Base-by-base conservation (phyloP, 2,113 vertebrate species). In the Gavialis gangeticus region DNA sequence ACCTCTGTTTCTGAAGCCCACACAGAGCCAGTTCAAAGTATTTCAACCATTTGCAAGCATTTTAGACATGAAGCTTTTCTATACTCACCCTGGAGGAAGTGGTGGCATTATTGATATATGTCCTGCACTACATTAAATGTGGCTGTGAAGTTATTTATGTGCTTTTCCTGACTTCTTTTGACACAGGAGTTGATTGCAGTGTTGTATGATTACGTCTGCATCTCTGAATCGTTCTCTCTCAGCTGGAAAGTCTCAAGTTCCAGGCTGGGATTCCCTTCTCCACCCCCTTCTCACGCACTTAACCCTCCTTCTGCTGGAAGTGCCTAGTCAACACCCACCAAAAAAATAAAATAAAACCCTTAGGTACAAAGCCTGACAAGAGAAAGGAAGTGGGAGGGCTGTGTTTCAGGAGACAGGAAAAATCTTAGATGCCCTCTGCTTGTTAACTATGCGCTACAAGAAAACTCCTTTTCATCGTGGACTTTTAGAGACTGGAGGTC, bases 231-330 rank as follows among this genome's bases (percentile, higher is more conserved):
- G 86, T 89, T 85, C 81, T 76, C 77, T 91, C 97, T 98, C 97
- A 97, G 98, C 98, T 97, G 97, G 97, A 94, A 98, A 97, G 98
- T 96, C 94, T 98, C 98, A 95, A 97, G 96, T 98, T 98, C 98
- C 98, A 94, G 95, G 96, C 97, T 83, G 97, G 94, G 97, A 96
- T 97, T 97, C 97, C 97, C 95, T 84, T 98, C 97, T 97, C 97
- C 97, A 96, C 97, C 96, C 94, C 92, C 96, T 96, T 93, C 88
- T 58, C 63, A 63, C 78, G 87, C 59, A 77, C 93, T 97, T 98
- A 98, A 98, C 98, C 91, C 98, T 98, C 87, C 93, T 96, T 86
- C 60, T 97, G 97, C 97, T 95, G 94, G 95, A 94, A 92, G 73
- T 3, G 75, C 4, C 55, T 22, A 16, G n/a, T 37, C 81, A 92